Evolutionary conservation across 1,140 invertebrate species (phyloP), one percentile per base, ranked within the genome.

Genomic region (Conus betulinus): DNA sequence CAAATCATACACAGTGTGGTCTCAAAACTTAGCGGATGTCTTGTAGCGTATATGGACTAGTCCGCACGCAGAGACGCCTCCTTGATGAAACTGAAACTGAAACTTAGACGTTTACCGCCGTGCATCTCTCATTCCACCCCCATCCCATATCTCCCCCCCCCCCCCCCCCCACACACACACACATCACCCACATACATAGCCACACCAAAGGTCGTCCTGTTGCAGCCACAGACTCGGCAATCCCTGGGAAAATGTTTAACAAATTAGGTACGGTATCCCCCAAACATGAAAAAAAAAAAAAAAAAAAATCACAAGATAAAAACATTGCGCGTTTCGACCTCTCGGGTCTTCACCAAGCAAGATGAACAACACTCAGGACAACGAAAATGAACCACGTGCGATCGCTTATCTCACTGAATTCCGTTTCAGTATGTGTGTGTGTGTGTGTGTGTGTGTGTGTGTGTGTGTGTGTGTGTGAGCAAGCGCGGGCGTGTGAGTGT

Each of bases 151-250:
- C 39, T 3, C 39, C 39, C 39, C 39, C 39, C 39, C 39, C 39
- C 39, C 39, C 39, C 39, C 0, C 3, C 39, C 39, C 3, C 39
- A 39, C 3, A 3, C 39, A 39, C 39, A 39, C 10, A 84, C 6
- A 84, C 81, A 15, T 60, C 63, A 85, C 84, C 67, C 63, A 85
- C 84, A 85, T 27, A 85, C 84, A 85, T 27, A 85, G 57, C 39
- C 55, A 71, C 84, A 85, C 27, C 55, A 85, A 5, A 39, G 23
- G 0, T 13, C n/a, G 25, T 13, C 1, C 53, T 52, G 7, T 20
- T 1, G 13, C 83, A 60, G 7, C 8, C 23, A 60, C 23, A 60
- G 5, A 13, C 57, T 25, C 55, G 39, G 39, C 39, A 39, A 3
- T 39, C 39, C 39, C 39, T 1, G 39, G 39, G 39, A 39, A 39